Conservation (phyloP, 2,113 vertebrate genomes). For the Istiophorus platypterus region DNA sequence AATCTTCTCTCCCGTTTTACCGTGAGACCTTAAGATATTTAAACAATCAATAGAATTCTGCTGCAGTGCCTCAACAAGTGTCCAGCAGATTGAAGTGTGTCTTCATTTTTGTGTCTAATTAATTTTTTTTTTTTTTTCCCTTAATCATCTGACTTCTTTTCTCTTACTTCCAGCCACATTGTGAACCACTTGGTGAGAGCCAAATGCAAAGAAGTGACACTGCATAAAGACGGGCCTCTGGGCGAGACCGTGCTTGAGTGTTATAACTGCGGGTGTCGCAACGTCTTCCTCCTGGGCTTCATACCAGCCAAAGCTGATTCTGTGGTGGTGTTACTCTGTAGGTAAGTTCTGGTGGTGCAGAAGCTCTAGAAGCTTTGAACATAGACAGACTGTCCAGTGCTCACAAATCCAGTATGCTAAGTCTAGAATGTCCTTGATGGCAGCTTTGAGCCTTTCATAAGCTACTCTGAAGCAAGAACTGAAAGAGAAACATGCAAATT, state of each 20-base stretch:
- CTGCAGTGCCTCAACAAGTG: neutral
- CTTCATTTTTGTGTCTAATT: neutral
- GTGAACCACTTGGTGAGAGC: constrained; percentile 98
- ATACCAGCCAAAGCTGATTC: constrained; percentile 99
- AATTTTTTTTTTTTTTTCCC: neutral
- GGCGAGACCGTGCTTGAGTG: constrained; percentile 98
- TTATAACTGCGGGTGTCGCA: constrained; percentile 98
- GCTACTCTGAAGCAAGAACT: neutral
- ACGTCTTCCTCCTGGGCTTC: constrained; percentile 98
- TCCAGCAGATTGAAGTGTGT: neutral
- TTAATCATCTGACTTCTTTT: neutral
- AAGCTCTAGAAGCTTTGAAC: neutral
- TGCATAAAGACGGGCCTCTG: constrained; percentile 97
- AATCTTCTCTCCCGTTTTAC: neutral
- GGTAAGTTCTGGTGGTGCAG: constrained; percentile 76
- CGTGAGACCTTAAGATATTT: neutral
- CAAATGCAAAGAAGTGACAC: constrained; percentile 98
- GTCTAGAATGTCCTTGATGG: neutral
- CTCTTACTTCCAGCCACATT: constrained; percentile 89
- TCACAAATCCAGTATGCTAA: neutral
- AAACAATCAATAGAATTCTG: neutral
- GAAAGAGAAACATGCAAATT: neutral
- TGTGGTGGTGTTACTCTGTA: constrained; percentile 96
- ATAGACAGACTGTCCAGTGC: neutral
- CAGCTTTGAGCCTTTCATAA: no score